Base-by-base conservation (phyloP, 2,797 vertebrate species). In the Channa striata region DNA sequence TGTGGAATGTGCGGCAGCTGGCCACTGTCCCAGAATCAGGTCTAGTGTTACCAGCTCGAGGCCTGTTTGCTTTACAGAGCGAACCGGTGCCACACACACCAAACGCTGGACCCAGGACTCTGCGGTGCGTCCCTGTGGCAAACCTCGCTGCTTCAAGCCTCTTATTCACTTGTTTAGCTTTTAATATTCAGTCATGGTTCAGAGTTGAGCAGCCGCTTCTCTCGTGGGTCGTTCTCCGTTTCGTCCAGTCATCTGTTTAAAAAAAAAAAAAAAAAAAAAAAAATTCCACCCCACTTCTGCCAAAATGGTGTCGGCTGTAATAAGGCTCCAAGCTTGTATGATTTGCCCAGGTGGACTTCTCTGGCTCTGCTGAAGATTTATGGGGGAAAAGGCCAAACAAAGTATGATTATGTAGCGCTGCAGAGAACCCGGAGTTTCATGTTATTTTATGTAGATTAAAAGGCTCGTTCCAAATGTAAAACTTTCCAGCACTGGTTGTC, bases 31-130 rank as follows among this genome's bases (percentile, higher is more conserved):
- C 83, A 77, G 91, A 84, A 86, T 88, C 85, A 73, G 71, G 84
- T 93, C 92, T 94, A 91, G 90, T 92, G 87, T 95, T 94, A 93
- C 93, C 88, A 85, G 90, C 89, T 90, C 85, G 80, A 75, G 90
- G 90, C 74, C 83, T 94, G 93, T 94, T 95, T 94, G 93, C 91
- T 94, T 95, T 93, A 91, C 92, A 93, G 93, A 94, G 91, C 90
- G 91, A 93, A 93, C 87, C 72, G 46, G 78, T 81, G 67, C 77
- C 23, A 71, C 74, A 63, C 79, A 87, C 81, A 65, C 59, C 78
- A 69, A 48, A 87, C 84, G 78, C 76, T 51, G 52, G 44, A 87
- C 60, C 50, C 68, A 12, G 66, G 68, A 39, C 17, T 54, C 54
- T 46, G 48, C 73, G 36, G 51, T 1, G 46, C 17, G 48, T 42